A percentile compares a stretch with the other conserved stretches of the same genome.
Evolutionary conservation across 1,140 invertebrate species (phyloP).

Genomic region (Diachasma alloeum): DNA sequence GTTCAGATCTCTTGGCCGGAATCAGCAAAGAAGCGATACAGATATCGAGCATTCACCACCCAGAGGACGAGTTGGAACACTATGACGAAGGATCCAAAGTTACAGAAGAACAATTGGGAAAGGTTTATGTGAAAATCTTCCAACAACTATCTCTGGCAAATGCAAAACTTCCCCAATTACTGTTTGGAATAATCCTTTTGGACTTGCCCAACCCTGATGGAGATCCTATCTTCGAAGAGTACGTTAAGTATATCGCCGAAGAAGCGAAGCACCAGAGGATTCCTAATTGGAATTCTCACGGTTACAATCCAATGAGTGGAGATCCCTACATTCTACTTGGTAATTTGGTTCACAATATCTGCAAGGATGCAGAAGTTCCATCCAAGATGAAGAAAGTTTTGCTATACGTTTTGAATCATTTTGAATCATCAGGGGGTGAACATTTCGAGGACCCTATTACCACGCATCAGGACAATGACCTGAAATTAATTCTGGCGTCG

Average conservation of each 20-base stretch:
- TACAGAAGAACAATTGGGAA: slow-evolving; percentile 1
- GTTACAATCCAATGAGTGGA: background rate
- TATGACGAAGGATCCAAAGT: slow-evolving; percentile 2
- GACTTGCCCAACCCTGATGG: slow-evolving; percentile 18
- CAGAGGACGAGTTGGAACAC: background rate
- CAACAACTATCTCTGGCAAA: background rate
- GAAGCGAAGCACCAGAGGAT: background rate
- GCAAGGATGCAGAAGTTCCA: background rate
- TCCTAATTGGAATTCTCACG: slow-evolving; percentile 14
- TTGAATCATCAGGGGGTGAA: background rate
- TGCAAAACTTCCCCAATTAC: background rate
- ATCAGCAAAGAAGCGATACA: background rate
- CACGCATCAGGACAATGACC: background rate
- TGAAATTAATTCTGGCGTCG: background rate
- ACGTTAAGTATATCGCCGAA: slow-evolving; percentile 3
- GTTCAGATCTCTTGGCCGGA: slow-evolving; percentile 3
- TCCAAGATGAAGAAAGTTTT: slow-evolving; percentile 14
- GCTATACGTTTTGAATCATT: slow-evolving; percentile 13
- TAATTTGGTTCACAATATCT: slow-evolving; percentile 10
- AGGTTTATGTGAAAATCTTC: slow-evolving; percentile 16
- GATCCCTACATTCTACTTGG: slow-evolving; percentile 7
- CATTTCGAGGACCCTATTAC: background rate
- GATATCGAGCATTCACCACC: background rate
- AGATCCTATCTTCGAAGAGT: slow-evolving; percentile 26
- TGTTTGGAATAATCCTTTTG: background rate